Conservation (phyloP, 1,140 invertebrate species). For the Potamilus streckersoni region DNA sequence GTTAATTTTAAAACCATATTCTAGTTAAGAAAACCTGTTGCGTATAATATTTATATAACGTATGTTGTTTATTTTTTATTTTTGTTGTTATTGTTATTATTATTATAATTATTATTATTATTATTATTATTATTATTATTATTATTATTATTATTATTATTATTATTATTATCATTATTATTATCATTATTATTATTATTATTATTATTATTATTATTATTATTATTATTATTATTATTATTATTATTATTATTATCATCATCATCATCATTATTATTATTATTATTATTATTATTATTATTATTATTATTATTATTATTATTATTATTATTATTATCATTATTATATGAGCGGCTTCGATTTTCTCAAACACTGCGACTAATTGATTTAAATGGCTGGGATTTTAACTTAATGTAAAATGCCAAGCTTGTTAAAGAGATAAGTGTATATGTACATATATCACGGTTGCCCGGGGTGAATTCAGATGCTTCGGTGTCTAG, state of each 20-base stretch:
- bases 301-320: neutral
- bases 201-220: neutral
- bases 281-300: neutral
- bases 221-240: neutral
- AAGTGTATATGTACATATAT: too few species aligned
- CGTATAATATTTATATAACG: neutral
- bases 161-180: neutral
- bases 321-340: neutral
- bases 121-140: neutral
- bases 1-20: neutral
- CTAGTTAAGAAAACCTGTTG: neutral
- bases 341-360: neutral
- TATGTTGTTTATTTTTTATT: conserved; percentile 1
- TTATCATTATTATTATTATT: neutral
- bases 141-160: neutral
- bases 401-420: neutral
- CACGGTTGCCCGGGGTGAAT: too few species aligned
- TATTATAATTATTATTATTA: neutral
- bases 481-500: too few species aligned
- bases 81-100: neutral
- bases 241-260: neutral
- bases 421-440: neutral
- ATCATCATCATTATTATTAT: too few species aligned
- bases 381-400: neutral
- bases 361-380: neutral